phyloP scores from a whole-genome alignment of 2,113 vertebrate genomes.

The Caranx melampygus region DNA sequence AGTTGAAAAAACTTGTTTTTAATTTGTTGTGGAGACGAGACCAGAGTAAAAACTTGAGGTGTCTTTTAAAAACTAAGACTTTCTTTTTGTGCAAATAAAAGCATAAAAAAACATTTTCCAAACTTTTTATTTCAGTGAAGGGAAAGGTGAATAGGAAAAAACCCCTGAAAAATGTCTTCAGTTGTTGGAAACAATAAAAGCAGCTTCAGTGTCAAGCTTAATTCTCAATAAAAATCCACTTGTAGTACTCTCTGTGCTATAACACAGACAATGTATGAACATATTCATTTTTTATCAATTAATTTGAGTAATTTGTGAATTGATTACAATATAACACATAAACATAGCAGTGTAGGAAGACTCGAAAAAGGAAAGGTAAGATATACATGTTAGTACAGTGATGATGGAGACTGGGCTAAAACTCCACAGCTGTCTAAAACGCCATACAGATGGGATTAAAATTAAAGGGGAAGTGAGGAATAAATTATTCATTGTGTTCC shows the following conservation, averaged over 20 bases:
- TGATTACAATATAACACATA: too few species aligned
- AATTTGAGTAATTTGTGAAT: too few species aligned
- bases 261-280: too few species aligned
- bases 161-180: neutral
- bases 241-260: too few species aligned
- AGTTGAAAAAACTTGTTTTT: slow-evolving; percentile 33
- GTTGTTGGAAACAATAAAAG: neutral
- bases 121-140: neutral
- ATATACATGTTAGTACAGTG: too few species aligned
- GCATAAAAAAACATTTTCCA: neutral
- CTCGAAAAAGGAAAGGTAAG: too few species aligned
- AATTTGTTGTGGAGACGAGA: slow-evolving; percentile 65
- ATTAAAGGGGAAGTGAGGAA: neutral
- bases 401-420: too few species aligned
- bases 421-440: too few species aligned
- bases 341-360: too few species aligned
- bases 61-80: neutral
- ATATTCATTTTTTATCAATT: too few species aligned
- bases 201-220: neutral
- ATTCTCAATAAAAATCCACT: neutral
- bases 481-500: neutral
- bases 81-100: neutral
- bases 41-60: neutral
- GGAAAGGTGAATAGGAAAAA: neutral
- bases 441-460: too few species aligned